phyloP scores from a whole-genome alignment of 2,797 vertebrate genomes.

The Artibeus lituratus region DNA sequence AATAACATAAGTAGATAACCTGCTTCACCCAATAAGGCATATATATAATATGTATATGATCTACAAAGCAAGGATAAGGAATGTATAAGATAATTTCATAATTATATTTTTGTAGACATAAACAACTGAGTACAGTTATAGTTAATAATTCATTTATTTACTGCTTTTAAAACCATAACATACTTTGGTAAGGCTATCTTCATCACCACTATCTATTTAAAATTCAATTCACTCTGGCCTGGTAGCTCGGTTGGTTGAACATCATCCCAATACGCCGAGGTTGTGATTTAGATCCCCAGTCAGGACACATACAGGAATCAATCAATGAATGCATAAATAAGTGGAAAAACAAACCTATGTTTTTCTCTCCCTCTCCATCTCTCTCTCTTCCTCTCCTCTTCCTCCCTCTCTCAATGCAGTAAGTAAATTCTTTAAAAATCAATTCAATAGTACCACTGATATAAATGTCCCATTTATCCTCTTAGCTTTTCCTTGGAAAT shows the following conservation, averaged over 20 bases:
- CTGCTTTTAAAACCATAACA: background rate
- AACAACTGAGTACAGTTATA: background rate
- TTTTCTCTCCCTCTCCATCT: too few relatives aligned
- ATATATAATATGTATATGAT: background rate
- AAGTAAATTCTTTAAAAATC: background rate
- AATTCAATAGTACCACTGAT: background rate
- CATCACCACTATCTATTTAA: conserved; percentile 6
- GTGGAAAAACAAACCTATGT: background rate
- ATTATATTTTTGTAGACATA: background rate
- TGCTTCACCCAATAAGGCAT: background rate
- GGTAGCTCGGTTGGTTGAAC: background rate
- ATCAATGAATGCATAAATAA: background rate
- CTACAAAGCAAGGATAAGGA: background rate
- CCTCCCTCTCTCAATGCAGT: too few relatives aligned
- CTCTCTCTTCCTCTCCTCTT: too few relatives aligned
- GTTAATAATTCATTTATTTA: background rate
- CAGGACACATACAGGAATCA: background rate
- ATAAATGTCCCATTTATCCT: background rate
- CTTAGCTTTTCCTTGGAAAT: background rate
- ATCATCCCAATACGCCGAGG: background rate
- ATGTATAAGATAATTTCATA: background rate
- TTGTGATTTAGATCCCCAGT: background rate
- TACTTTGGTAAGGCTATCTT: background rate
- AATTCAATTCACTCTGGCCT: background rate
- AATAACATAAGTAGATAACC: background rate